Conservation (phyloP, 1,140 invertebrate species). For the Drosophila watanabei region DNA sequence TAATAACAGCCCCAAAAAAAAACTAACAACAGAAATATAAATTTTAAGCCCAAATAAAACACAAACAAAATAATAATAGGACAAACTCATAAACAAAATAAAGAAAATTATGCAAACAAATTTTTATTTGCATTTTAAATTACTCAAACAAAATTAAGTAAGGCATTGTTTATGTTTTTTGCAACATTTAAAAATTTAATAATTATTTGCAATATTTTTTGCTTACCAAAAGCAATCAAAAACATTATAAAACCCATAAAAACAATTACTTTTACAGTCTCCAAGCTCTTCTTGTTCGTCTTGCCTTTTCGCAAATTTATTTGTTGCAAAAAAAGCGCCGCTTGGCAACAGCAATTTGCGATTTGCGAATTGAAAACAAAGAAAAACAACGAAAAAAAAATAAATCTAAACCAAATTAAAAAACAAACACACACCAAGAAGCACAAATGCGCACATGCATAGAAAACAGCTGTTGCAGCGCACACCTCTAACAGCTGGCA, state of each 20-base stretch:
- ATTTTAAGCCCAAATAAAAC: background rate
- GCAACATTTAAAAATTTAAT: no score
- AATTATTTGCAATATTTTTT: no score
- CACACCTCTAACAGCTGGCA: slow-evolving; percentile 32
- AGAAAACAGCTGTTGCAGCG: slow-evolving; percentile 60
- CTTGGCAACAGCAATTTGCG: slow-evolving; percentile 22
- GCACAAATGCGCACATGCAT: slow-evolving; percentile 9
- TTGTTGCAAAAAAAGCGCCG: slow-evolving; percentile 19
- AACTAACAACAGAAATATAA: background rate
- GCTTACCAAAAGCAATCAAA: background rate
- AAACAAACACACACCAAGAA: slow-evolving; percentile 4
- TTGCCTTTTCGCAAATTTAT: background rate
- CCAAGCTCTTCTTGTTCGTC: background rate
- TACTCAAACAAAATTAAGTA: background rate
- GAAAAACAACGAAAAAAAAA: slow-evolving; percentile 2
- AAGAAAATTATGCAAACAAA: background rate
- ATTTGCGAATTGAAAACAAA: slow-evolving; percentile 14
- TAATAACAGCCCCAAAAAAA: background rate
- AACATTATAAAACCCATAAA: background rate
- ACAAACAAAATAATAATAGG: background rate
- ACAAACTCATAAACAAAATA: background rate
- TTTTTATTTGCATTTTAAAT: background rate
- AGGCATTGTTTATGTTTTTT: background rate
- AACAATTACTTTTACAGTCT: background rate
- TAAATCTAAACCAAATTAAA: slow-evolving; percentile 27